Evolutionary conservation across 2,113 vertebrate species (phyloP), one percentile per base, ranked within the genome.

Genomic region (Neoarius graeffei): DNA sequence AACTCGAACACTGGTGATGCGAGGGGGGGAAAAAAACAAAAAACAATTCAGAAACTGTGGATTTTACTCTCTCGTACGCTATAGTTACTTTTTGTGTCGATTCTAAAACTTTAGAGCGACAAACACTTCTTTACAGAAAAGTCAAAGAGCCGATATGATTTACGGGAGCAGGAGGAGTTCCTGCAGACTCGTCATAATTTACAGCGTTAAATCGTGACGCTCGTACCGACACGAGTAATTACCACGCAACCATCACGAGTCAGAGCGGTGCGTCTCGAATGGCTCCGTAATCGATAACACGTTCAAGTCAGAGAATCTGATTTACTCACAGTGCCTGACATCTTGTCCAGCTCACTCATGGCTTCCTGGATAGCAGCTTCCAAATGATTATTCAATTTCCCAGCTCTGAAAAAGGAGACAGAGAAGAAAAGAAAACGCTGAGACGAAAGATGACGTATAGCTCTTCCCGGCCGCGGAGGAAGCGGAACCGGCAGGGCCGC

Each of bases 291-390:
- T 82, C 20, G 15, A 20, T 59, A 35, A 82, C 25, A 82, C 30
- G 14, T 1, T 56, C 50, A 50, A 56, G 50, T 56, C 77, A 30
- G n/a, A 59, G 54, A 59, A 59, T 62, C 57, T 6, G 4, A 59
- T 84, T 88, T 87, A 98, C 98, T 98, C 96, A 99, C 98, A 91
- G 96, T 97, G 94, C 96, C 97, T 92, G 97, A 99, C 96, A 99
- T 99, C 95, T 98, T 99, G 95, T 99, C 98, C 94, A 99, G 95
- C 94, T 98, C 98, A 85, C 96, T 98, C 97, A 99, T 98, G 94
- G 98, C 98, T 97, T 99, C 98, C 84, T 99, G 98, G 94, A 99
- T 97, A 97, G 98, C 98, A 98, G 98, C 98, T 98, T 99, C 97
- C 97, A 99, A 95, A 95, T 98, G 97, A 95, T 98, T 98, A 96